Percentiles rank a stretch among this genome's conserved stretches.
These are phyloP conservation scores for Platyrinchus mystaceus DNA, from an alignment of 2,797 vertebrate species.

Conservation along the genomic window DNA sequence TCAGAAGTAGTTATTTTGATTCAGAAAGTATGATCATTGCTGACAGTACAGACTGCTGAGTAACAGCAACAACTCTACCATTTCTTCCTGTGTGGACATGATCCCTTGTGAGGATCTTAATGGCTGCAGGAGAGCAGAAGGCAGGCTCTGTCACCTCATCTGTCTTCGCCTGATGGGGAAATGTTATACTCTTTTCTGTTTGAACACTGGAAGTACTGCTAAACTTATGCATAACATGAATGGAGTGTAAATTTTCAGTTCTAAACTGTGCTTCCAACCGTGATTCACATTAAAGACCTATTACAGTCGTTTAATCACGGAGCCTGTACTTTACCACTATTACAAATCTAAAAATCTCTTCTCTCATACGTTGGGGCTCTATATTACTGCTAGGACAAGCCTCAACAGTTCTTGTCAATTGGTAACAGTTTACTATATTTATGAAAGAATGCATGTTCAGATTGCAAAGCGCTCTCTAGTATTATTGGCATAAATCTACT, in stretches of 20 bases:
- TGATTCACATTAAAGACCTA: not conserved
- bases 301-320: not conserved
- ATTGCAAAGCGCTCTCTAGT: not conserved
- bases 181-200: not conserved
- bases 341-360: not conserved
- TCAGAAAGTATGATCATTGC: not conserved
- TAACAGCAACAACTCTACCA: not conserved
- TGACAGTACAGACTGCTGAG: not conserved
- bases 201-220: not conserved
- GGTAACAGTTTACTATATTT: not conserved
- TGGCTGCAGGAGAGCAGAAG: not conserved
- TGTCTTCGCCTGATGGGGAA: rapidly evolving
- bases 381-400: not conserved
- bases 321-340: not conserved
- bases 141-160: not conserved
- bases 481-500: not conserved
- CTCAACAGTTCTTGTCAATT: not conserved
- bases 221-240: not conserved
- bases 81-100: not conserved
- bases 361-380: not conserved
- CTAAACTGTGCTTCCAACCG: not conserved
- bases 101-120: not conserved
- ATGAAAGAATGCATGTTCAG: not conserved
- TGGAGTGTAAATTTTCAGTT: not conserved
- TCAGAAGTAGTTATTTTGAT: not conserved